Conservation (phyloP, 2,797 vertebrate species). For the Poecilia picta region DNA sequence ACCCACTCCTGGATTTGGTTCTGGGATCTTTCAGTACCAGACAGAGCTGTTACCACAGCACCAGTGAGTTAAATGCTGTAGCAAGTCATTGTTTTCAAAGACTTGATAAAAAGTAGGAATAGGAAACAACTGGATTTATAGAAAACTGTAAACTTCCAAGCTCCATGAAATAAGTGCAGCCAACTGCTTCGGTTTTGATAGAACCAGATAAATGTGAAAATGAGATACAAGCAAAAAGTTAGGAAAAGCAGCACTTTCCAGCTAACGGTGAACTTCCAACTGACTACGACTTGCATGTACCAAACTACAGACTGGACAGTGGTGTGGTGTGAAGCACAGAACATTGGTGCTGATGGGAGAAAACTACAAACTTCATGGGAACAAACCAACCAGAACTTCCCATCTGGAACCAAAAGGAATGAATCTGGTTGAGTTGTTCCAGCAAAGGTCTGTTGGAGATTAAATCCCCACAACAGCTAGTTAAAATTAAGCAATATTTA, state of each 20-base stretch:
- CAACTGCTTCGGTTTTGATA: background rate
- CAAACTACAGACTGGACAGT: background rate
- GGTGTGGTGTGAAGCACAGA: background rate
- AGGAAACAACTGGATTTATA: background rate
- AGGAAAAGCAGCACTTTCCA: background rate
- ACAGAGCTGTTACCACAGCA: background rate
- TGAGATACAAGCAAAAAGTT: background rate
- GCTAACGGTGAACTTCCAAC: background rate
- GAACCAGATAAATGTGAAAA: background rate
- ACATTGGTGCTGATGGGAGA: background rate
- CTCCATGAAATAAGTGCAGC: background rate
- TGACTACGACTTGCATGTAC: background rate
- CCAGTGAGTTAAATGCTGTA: background rate
- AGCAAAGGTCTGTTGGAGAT: background rate
- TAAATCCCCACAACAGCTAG: background rate
- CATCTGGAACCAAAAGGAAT: background rate
- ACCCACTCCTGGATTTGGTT: constrained; percentile 15
- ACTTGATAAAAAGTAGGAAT: background rate
- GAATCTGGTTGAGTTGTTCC: background rate
- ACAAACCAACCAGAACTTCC: background rate
- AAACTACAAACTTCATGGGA: background rate
- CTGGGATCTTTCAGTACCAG: constrained; percentile 33
- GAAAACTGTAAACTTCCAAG: background rate
- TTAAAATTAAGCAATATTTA: background rate
- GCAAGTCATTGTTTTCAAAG: background rate